A percentile compares a stretch with the other conserved stretches of the same genome.
phyloP scores from a whole-genome alignment of 2,888 invertebrate genomes.

The Agrilus biguttatus region DNA sequence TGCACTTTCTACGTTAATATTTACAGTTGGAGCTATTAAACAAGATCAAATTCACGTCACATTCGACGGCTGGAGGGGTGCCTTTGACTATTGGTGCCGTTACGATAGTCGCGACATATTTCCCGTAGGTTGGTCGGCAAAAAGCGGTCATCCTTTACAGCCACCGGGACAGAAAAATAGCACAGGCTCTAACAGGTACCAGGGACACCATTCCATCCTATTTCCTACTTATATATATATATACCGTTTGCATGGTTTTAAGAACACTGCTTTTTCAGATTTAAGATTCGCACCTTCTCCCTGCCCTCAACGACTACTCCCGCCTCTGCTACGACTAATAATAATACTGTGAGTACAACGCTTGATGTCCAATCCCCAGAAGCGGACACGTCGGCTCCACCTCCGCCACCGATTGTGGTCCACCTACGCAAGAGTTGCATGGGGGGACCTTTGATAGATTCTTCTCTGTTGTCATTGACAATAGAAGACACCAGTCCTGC shows the following conservation, averaged over 20 bases:
- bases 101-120: slow-evolving; percentile 92
- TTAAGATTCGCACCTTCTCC: slow-evolving; percentile 35
- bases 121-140: slow-evolving; percentile 91
- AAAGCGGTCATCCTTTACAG: slow-evolving; percentile 85
- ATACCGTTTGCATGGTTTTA: too few species aligned
- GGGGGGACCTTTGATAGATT: slow-evolving; percentile 37
- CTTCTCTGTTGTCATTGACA: slow-evolving; percentile 30
- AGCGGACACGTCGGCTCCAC: slow-evolving; percentile 31
- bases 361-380: slow-evolving; percentile 26
- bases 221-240: too few species aligned
- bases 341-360: slow-evolving; percentile 9
- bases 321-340: not conserved
- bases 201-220: not conserved
- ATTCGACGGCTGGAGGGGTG: slow-evolving; percentile 96
- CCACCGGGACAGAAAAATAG: slow-evolving; percentile 83
- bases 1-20: too few species aligned
- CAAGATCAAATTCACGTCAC: slow-evolving; percentile 90
- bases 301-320: slow-evolving; percentile 20
- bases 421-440: slow-evolving; percentile 36
- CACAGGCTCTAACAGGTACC: slow-evolving; percentile 39
- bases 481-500: slow-evolving; percentile 34
- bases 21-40: slow-evolving; percentile 68
- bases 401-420: slow-evolving; percentile 38
- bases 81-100: slow-evolving; percentile 94
- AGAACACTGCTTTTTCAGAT: slow-evolving; percentile 23